Evolutionary conservation across 2,113 vertebrate species (phyloP).

Genomic region (Cichladusa arquata): DNA sequence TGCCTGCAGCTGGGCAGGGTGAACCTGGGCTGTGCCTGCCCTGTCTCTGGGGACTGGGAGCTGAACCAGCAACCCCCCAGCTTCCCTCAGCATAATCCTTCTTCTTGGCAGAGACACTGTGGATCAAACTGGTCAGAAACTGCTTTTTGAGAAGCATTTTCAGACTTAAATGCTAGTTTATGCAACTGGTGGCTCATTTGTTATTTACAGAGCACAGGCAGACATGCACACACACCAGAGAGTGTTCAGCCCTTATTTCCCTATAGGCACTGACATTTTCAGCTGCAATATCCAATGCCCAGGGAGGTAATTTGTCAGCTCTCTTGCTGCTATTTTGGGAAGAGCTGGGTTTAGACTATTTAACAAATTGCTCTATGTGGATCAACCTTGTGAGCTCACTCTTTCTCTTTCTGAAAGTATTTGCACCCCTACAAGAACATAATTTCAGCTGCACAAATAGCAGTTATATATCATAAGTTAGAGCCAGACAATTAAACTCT

Average conservation of each 20-base stretch:
- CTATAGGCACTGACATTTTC: conserved; percentile 21
- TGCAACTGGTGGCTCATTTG: background rate
- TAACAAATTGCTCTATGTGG: background rate
- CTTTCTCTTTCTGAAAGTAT: background rate
- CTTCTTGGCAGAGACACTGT: background rate
- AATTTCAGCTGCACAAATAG: background rate
- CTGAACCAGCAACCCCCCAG: background rate
- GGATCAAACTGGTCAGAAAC: background rate
- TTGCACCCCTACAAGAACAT: conserved; percentile 4
- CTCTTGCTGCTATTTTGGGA: conserved; percentile 34
- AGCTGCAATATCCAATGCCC: background rate
- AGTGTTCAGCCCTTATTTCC: conserved; percentile 38
- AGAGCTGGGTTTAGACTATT: conserved; percentile 17
- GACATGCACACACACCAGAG: background rate
- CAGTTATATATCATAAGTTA: background rate
- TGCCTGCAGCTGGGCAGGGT: background rate
- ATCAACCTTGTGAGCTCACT: conserved; percentile 3
- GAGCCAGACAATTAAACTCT: background rate
- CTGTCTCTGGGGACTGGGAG: background rate
- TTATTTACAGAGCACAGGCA: conserved; percentile 5
- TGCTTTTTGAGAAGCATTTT: background rate
- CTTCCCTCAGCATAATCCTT: background rate
- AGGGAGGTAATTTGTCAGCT: conserved; percentile 38
- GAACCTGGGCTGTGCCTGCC: background rate
- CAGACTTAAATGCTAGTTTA: background rate